phyloP scores from a whole-genome alignment of 2,888 invertebrate species.

The Andricus curvator region DNA sequence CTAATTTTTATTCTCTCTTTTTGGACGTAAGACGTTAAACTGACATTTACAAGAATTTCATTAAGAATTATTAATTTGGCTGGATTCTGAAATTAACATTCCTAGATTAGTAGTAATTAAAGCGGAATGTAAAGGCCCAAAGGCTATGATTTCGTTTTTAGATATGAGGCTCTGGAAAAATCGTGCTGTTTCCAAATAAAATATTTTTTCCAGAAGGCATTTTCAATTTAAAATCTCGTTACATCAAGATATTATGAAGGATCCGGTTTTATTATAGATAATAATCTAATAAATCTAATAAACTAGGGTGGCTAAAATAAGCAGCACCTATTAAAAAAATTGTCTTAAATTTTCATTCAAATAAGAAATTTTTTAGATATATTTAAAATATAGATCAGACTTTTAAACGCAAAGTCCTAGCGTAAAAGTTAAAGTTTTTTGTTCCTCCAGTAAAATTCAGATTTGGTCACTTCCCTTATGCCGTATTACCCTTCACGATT shows the following conservation, averaged over 20 bases:
- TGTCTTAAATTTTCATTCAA: no score
- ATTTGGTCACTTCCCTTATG: no score
- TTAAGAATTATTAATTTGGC: background rate
- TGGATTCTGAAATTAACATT: background rate
- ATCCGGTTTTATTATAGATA: no score
- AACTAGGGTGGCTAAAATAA: no score
- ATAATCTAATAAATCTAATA: no score
- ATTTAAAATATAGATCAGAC: no score
- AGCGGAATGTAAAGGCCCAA: background rate
- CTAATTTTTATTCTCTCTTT: background rate
- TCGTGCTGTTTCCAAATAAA: background rate
- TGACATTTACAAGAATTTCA: background rate
- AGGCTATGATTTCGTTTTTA: background rate
- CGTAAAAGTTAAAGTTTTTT: no score
- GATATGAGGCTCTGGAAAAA: background rate
- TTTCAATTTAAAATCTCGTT: slow-evolving; percentile 26
- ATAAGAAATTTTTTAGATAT: no score
- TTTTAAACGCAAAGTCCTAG: no score
- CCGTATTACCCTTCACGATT: no score
- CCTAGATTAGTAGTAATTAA: background rate
- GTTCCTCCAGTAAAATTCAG: no score
- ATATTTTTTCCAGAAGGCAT: background rate
- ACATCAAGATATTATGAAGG: background rate
- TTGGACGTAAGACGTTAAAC: background rate
- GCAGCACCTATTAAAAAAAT: no score